Percentiles rank a stretch among this genome's conserved stretches.
Evolutionary conservation across 2,888 invertebrate genomes (phyloP).

Genomic region (Luperina nickerlii): DNA sequence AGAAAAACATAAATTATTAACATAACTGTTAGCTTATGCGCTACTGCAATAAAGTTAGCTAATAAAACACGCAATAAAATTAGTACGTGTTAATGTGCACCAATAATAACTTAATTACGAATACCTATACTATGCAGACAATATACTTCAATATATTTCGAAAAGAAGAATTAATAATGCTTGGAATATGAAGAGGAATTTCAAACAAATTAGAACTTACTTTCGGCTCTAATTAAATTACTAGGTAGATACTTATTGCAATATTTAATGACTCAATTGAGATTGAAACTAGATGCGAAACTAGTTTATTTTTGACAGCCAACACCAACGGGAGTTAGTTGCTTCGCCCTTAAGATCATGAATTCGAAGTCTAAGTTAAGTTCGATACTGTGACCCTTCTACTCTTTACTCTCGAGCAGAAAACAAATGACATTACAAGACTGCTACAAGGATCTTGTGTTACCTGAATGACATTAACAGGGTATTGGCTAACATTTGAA

Average conservation of each 20-base stretch:
- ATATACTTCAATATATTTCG: slow-evolving; percentile 8
- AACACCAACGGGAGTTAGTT: not conserved
- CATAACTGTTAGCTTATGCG: not conserved
- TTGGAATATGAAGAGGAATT: not conserved
- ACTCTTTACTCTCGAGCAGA: not conserved
- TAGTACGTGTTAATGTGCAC: not conserved
- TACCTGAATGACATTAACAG: not conserved
- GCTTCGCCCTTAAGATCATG: not conserved
- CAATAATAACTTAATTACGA: not conserved
- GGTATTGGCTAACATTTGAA: not conserved
- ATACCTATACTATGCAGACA: not conserved
- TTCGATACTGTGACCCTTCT: not conserved
- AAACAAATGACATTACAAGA: not conserved
- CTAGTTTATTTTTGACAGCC: not conserved
- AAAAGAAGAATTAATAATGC: slow-evolving; percentile 10
- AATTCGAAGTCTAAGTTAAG: not conserved
- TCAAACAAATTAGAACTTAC: not conserved
- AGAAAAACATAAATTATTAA: not conserved
- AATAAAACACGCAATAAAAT: slow-evolving; percentile 15
- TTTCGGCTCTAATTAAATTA: not conserved
- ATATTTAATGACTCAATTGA: slow-evolving; percentile 6
- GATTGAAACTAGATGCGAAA: not conserved
- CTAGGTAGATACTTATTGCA: not conserved
- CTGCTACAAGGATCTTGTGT: not conserved
- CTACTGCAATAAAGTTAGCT: slow-evolving; percentile 19